Evolutionary conservation across 2,797 vertebrate genomes (phyloP).

Genomic region (Microctenopoma steveboyesi): DNA sequence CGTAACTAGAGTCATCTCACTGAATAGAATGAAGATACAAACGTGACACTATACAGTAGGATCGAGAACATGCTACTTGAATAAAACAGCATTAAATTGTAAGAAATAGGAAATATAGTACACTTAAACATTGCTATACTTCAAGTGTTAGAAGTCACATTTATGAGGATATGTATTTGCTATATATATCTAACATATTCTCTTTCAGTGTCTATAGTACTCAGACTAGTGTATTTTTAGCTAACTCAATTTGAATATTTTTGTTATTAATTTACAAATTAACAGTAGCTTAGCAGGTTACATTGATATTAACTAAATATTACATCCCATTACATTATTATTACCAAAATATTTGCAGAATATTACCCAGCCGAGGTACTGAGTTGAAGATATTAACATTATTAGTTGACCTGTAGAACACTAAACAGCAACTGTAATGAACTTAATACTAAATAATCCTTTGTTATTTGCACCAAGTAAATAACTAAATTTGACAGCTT

Average conservation of each 20-base stretch:
- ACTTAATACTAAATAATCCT: too few species aligned
- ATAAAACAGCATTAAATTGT: neutral
- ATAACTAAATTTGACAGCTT: too few species aligned
- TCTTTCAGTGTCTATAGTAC: neutral
- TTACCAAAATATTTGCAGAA: too few species aligned
- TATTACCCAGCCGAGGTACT: too few species aligned
- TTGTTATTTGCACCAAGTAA: too few species aligned
- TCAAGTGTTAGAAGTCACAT: too few species aligned
- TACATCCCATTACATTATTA: too few species aligned
- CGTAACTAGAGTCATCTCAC: slow-evolving; percentile 13
- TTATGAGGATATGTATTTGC: neutral
- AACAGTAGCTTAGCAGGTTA: too few species aligned
- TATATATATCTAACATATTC: neutral
- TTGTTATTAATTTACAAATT: neutral
- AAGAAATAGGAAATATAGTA: too few species aligned
- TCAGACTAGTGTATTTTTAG: neutral
- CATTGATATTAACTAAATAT: neutral
- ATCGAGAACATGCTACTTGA: neutral
- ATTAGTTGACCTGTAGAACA: slow-evolving; percentile 20
- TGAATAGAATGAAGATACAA: neutral
- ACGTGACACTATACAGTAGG: slow-evolving; percentile 4
- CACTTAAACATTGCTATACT: too few species aligned
- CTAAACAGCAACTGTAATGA: neutral
- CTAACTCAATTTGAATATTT: neutral
- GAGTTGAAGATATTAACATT: neutral